phyloP scores from a whole-genome alignment of 2,797 vertebrate species.

The Vespertilio murinus region DNA sequence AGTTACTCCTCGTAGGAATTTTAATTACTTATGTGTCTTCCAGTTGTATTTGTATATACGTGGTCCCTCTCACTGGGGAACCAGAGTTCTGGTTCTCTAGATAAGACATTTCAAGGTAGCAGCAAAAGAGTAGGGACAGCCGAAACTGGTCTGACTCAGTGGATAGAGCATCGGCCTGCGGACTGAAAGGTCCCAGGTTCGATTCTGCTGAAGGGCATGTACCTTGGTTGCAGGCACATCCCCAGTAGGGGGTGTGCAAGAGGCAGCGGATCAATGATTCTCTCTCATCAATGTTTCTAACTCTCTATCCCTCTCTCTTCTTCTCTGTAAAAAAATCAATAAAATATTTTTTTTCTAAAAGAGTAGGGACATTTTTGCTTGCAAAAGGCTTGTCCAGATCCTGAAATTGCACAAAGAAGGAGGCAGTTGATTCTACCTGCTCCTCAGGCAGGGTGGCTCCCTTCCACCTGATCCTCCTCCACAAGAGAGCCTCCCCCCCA shows the following conservation, averaged over 20 bases:
- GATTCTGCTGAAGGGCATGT: too few relatives aligned
- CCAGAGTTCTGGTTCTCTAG: not conserved
- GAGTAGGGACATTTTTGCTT: not conserved
- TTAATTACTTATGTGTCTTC: constrained; percentile 18
- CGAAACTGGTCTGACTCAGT: too few relatives aligned
- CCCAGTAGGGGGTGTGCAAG: too few relatives aligned
- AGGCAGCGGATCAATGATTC: too few relatives aligned
- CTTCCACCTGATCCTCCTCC: not conserved
- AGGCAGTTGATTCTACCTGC: not conserved
- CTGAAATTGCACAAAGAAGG: not conserved
- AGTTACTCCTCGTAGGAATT: constrained; percentile 2
- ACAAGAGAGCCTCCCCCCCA: not conserved
- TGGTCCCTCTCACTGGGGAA: not conserved
- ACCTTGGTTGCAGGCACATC: too few relatives aligned
- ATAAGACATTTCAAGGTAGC: not conserved
- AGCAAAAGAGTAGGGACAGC: not conserved
- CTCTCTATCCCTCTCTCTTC: too few relatives aligned
- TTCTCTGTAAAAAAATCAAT: too few relatives aligned
- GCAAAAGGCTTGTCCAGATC: not conserved
- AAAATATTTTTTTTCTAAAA: not conserved
- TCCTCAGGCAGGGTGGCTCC: not conserved
- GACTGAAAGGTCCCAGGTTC: too few relatives aligned
- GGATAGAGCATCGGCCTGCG: too few relatives aligned
- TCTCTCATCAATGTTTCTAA: too few relatives aligned
- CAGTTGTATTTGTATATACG: not conserved